phyloP scores from a whole-genome alignment of 1,140 invertebrate genomes.

The Eupeodes corollae region DNA sequence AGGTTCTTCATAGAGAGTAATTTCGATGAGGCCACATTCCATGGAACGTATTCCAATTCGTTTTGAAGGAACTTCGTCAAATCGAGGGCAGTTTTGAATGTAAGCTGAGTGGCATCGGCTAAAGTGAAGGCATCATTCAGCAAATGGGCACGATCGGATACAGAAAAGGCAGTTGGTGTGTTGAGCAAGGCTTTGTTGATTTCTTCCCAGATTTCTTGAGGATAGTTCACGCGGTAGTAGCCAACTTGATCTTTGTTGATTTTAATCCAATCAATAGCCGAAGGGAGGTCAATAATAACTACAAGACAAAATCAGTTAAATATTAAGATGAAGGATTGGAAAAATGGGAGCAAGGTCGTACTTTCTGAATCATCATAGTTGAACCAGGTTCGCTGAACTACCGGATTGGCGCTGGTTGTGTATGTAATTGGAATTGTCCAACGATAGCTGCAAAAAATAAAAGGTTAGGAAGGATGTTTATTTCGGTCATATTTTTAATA shows the following conservation, averaged over 20 bases:
- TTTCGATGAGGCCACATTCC: slow-evolving; percentile 50
- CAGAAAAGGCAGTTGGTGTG: slow-evolving; percentile 41
- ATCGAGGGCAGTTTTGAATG: slow-evolving; percentile 54
- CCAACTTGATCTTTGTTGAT: slow-evolving; percentile 77
- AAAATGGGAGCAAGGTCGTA: background rate
- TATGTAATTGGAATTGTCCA: slow-evolving; percentile 80
- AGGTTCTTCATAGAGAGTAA: slow-evolving; percentile 45
- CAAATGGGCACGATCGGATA: slow-evolving; percentile 68
- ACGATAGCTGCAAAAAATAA: slow-evolving; percentile 47
- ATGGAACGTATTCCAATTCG: slow-evolving; percentile 61
- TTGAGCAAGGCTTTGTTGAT: slow-evolving; percentile 45
- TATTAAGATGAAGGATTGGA: background rate
- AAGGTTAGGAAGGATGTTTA: background rate
- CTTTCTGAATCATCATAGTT: slow-evolving; percentile 26
- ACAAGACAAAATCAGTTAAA: slow-evolving; percentile 7
- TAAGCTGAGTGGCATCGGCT: slow-evolving; percentile 52
- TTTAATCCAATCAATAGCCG: slow-evolving; percentile 60
- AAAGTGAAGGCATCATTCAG: slow-evolving; percentile 78
- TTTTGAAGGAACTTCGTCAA: slow-evolving; percentile 52
- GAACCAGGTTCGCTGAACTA: slow-evolving; percentile 29
- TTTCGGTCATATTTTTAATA: slow-evolving; percentile 4
- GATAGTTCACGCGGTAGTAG: slow-evolving; percentile 82
- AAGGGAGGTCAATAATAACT: slow-evolving; percentile 13
- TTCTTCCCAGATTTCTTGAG: slow-evolving; percentile 50
- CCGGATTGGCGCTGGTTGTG: slow-evolving; percentile 42